Conservation (phyloP, 1,140 invertebrate species). For the Drosophila athabasca region DNA sequence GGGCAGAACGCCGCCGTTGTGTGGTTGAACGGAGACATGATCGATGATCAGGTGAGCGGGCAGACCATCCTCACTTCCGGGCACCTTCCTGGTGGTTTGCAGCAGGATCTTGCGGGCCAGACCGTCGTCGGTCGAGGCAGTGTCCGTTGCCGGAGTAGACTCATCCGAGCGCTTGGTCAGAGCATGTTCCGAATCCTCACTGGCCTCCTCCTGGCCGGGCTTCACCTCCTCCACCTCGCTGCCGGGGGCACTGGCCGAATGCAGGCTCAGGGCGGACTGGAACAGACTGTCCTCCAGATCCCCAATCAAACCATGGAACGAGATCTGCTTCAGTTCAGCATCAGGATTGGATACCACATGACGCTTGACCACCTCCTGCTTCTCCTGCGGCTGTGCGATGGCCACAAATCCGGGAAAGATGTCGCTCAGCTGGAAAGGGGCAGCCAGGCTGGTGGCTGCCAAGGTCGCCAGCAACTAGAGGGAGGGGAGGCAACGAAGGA, state of each 20-base stretch:
- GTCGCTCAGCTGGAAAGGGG: slow-evolving; percentile 55
- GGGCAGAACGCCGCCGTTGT: slow-evolving; percentile 50
- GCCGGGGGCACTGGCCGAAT: slow-evolving; percentile 47
- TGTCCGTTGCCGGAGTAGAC: slow-evolving; percentile 8
- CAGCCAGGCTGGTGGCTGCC: slow-evolving; percentile 32
- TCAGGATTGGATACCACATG: slow-evolving; percentile 63
- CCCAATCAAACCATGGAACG: slow-evolving; percentile 68
- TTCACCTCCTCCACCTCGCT: slow-evolving; percentile 52
- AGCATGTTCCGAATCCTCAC: slow-evolving; percentile 32
- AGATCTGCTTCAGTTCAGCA: slow-evolving; percentile 69
- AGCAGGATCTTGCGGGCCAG: slow-evolving; percentile 58
- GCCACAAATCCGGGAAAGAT: slow-evolving; percentile 42
- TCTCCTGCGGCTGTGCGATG: slow-evolving; percentile 23
- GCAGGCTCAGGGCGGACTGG: slow-evolving; percentile 65
- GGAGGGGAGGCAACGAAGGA: neutral
- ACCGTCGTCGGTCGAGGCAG: slow-evolving; percentile 11
- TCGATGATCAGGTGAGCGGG: slow-evolving; percentile 75
- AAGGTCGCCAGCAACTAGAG: slow-evolving; percentile 39
- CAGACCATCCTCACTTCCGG: slow-evolving; percentile 36
- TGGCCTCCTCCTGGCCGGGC: slow-evolving; percentile 12
- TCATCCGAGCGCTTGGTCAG: slow-evolving; percentile 60
- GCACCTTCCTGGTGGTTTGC: slow-evolving; percentile 71
- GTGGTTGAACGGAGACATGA: slow-evolving; percentile 70
- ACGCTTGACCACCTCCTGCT: slow-evolving; percentile 68
- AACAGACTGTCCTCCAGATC: slow-evolving; percentile 74